Conservation (phyloP, 1,140 invertebrate genomes). For the Apis dorsata region DNA sequence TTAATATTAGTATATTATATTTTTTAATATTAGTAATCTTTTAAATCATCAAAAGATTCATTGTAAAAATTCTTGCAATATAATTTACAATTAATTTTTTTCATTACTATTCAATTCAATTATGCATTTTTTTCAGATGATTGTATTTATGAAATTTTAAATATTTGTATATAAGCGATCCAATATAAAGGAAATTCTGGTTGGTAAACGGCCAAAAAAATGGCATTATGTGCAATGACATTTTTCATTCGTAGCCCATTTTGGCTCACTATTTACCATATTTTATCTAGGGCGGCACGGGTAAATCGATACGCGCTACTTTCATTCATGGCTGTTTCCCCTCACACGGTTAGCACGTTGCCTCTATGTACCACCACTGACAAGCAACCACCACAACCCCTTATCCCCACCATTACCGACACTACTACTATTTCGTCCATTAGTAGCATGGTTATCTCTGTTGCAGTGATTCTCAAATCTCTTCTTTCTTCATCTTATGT, state of each 20-base stretch:
- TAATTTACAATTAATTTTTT: no score
- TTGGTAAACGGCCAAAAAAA: neutral
- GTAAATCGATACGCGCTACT: constrained; percentile 76
- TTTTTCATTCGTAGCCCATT: constrained; percentile 39
- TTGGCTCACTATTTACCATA: constrained; percentile 63
- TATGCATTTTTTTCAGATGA: neutral
- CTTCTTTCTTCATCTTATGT: neutral
- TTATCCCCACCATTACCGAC: neutral
- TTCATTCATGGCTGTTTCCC: constrained; percentile 75
- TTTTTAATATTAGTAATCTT: no score
- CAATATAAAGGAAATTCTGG: neutral
- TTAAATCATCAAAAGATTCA: no score
- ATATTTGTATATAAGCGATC: neutral
- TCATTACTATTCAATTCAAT: neutral
- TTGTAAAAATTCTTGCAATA: no score
- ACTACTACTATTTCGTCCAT: constrained; percentile 48
- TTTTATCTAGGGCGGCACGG: constrained; percentile 74
- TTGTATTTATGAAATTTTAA: neutral
- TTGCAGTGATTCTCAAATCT: constrained; percentile 60
- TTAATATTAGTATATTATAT: no score
- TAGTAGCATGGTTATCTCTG: constrained; percentile 40
- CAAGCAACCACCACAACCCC: constrained; percentile 13
- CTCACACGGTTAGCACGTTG: constrained; percentile 70
- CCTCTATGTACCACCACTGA: constrained; percentile 64
- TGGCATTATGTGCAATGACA: constrained; percentile 35